These are phyloP conservation scores for Drosophila dives DNA, from an alignment of 2,888 invertebrate species.

Conservation along the genomic window DNA sequence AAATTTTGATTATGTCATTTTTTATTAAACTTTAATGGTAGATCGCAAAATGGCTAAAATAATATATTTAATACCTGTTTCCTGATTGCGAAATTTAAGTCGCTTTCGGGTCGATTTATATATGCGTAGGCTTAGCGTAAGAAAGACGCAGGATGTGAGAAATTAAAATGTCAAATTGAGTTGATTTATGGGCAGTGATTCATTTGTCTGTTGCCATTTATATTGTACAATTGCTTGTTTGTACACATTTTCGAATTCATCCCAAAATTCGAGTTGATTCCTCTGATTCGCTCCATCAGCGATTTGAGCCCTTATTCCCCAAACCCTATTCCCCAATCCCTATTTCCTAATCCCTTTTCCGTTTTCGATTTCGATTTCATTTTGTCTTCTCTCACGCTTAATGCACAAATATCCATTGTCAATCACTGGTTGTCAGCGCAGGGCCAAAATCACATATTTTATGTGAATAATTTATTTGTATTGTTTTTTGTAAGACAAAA, in stretches of 20 bases:
- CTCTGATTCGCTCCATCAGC: constrained; percentile 21
- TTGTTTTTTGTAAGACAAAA: not conserved
- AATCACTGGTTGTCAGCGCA: constrained; percentile 28
- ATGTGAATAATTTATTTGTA: constrained; percentile 33
- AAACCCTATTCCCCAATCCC: not conserved
- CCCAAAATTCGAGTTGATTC: constrained; percentile 21
- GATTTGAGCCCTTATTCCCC: constrained; percentile 10
- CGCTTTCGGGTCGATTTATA: constrained; percentile 12
- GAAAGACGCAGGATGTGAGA: constrained; percentile 26
- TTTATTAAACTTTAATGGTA: not conserved
- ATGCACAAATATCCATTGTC: constrained; percentile 13
- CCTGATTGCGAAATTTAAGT: constrained; percentile 10
- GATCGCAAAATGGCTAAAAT: not conserved
- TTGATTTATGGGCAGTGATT: constrained; percentile 69
- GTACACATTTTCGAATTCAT: constrained; percentile 11
- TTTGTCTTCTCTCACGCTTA: constrained; percentile 1
- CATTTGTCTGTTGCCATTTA: constrained; percentile 50
- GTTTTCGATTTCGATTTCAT: constrained; percentile 21
- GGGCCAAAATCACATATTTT: constrained; percentile 18
- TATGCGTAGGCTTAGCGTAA: constrained; percentile 7
- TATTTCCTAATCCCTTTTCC: constrained; percentile 13
- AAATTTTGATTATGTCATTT: not conserved
- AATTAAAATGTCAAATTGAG: constrained; percentile 70
- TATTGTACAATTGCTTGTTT: constrained; percentile 44
- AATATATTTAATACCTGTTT: constrained; percentile 5